A percentile compares a stretch with the other conserved stretches of the same genome.
Evolutionary conservation across 2,113 vertebrate genomes (phyloP).

Genomic region (Gymnorhina tibicen): DNA sequence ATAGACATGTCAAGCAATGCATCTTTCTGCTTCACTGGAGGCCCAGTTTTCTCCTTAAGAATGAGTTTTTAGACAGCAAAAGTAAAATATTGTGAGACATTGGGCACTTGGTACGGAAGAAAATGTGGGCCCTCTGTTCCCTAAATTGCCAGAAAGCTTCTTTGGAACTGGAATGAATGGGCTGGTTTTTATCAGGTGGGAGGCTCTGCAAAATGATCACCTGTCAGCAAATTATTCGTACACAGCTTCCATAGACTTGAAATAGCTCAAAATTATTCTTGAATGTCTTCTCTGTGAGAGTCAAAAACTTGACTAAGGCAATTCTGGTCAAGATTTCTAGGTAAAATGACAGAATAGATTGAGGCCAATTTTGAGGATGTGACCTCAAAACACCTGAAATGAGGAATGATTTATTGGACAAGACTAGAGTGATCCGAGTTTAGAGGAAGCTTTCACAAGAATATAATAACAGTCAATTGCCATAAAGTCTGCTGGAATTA

Average conservation of each 20-base stretch:
- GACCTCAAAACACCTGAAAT: constrained; percentile 12
- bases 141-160: background rate
- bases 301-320: background rate
- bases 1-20: background rate
- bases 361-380: background rate
- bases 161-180: background rate
- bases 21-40: background rate
- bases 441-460: background rate
- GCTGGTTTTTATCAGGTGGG: background rate
- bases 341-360: constrained; percentile 25
- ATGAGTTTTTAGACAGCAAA: background rate
- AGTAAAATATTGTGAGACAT: background rate
- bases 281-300: background rate
- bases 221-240: background rate
- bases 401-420: constrained; percentile 6
- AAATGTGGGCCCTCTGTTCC: background rate
- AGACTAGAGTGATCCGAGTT: background rate
- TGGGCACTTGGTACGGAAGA: background rate
- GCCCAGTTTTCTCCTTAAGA: background rate
- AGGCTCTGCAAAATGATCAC: background rate
- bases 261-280: background rate
- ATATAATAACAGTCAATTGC: constrained; percentile 1
- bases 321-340: background rate
- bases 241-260: background rate
- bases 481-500: background rate